A percentile compares a stretch with the other conserved stretches of the same genome.
phyloP scores from a whole-genome alignment of 2,888 invertebrate genomes.

The Calliopum simillimum region DNA sequence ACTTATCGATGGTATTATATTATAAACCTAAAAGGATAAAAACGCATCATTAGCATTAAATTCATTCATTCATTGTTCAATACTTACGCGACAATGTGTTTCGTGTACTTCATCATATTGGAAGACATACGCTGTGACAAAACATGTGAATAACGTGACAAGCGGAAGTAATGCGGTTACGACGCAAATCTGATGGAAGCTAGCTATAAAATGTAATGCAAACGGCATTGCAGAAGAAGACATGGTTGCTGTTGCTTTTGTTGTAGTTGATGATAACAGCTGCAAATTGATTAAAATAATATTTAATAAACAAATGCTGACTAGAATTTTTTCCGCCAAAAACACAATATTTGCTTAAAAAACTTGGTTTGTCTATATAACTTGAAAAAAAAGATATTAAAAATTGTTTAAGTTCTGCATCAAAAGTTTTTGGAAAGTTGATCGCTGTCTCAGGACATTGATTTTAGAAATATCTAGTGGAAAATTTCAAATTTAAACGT shows the following conservation, averaged over 20 bases:
- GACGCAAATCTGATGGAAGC: conserved; percentile 84
- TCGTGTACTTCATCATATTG: conserved; percentile 94
- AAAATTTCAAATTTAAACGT: too few species aligned
- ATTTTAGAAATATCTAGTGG: too few species aligned
- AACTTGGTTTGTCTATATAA: too few species aligned
- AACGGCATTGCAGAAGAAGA: conserved; percentile 32
- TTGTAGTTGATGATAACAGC: conserved; percentile 4
- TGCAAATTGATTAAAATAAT: not conserved
- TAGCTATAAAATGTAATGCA: conserved; percentile 77
- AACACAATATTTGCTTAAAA: too few species aligned
- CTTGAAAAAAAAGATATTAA: too few species aligned
- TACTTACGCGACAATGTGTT: conserved; percentile 91
- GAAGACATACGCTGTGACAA: conserved; percentile 89
- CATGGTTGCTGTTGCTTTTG: conserved; percentile 22
- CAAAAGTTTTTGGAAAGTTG: too few species aligned
- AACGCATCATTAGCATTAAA: conserved; percentile 10
- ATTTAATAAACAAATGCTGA: not conserved
- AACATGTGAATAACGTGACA: conserved; percentile 86
- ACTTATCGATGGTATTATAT: conserved; percentile 94
- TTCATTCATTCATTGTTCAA: not conserved
- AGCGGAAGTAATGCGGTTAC: conserved; percentile 88
- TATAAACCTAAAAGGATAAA: conserved; percentile 82
- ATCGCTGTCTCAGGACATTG: too few species aligned
- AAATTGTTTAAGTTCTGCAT: too few species aligned
- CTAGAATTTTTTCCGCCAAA: too few species aligned